These are phyloP conservation scores for Akabosia matsudoensis DNA, from an alignment of 1,140 invertebrate genomes.

Conservation along the genomic window DNA sequence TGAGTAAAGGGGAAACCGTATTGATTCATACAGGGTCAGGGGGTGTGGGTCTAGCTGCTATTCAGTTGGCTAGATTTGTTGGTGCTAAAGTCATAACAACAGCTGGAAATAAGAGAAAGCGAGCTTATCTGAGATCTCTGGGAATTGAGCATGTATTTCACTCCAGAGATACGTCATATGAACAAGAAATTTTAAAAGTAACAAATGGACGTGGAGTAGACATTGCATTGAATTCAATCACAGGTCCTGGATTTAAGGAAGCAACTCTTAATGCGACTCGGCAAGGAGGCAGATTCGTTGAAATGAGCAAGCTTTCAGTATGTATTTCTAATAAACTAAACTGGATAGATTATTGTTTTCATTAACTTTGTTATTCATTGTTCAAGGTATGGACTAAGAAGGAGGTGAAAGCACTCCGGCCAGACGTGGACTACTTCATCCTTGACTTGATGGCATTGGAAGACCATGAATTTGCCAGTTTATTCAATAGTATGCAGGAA, in stretches of 20 bases:
- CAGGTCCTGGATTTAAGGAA: constrained; percentile 32
- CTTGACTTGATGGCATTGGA: not conserved
- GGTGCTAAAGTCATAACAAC: constrained; percentile 46
- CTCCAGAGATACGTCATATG: constrained; percentile 26
- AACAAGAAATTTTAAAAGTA: constrained; percentile 19
- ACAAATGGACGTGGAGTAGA: constrained; percentile 25
- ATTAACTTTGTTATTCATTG: too few relatives aligned
- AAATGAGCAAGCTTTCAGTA: constrained; percentile 35
- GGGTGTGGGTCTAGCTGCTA: constrained; percentile 59
- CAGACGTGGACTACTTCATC: constrained; percentile 35
- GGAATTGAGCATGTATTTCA: constrained; percentile 28
- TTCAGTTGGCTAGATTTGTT: constrained; percentile 56
- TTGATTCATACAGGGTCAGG: constrained; percentile 63
- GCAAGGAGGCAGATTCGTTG: constrained; percentile 24
- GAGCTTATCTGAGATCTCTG: constrained; percentile 1
- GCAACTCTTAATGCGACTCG: constrained; percentile 6
- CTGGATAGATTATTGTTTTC: too few relatives aligned
- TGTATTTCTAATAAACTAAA: too few relatives aligned
- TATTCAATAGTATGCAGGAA: not conserved
- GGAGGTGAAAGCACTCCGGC: constrained; percentile 21
- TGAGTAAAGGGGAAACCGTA: constrained; percentile 56
- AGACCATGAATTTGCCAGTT: not conserved
- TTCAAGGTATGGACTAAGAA: constrained; percentile 30
- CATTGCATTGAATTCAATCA: constrained; percentile 34
- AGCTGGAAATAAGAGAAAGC: constrained; percentile 25